These are phyloP conservation scores for Thaumetopoea pityocampa DNA, from an alignment of 1,140 invertebrate species.

Conservation along the genomic window DNA sequence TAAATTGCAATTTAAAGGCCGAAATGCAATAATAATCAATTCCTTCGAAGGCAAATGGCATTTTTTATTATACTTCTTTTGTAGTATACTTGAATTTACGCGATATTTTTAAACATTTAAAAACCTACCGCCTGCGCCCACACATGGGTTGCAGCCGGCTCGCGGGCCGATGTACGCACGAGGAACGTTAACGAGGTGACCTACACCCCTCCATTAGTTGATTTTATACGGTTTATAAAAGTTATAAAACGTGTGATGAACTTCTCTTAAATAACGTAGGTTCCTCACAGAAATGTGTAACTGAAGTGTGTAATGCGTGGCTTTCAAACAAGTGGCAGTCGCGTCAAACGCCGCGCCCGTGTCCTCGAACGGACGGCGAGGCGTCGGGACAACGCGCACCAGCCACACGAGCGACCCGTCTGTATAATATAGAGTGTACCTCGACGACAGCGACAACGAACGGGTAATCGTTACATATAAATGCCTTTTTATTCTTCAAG, in stretches of 20 bases:
- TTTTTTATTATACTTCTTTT: conserved; percentile 12
- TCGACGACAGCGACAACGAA: conserved; percentile 42
- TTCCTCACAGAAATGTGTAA: conserved; percentile 14
- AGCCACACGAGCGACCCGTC: conserved; percentile 9
- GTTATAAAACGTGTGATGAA: conserved; percentile 14
- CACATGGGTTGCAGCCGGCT: not conserved
- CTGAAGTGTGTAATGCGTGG: no score
- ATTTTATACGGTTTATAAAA: no score
- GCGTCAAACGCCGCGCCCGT: no score
- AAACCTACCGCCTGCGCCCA: conserved; percentile 13
- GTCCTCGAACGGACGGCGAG: no score
- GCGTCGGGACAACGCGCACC: not conserved
- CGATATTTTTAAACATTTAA: conserved; percentile 14
- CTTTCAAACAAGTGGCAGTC: no score
- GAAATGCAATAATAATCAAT: conserved; percentile 47
- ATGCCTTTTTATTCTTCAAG: conserved; percentile 35
- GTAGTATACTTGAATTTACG: conserved; percentile 4
- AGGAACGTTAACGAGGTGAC: conserved; percentile 10
- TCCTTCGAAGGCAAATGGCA: conserved; percentile 38
- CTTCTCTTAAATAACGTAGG: conserved; percentile 6
- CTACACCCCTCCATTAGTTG: conserved; percentile 12
- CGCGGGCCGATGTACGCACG: conserved; percentile 1
- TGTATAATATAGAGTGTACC: conserved; percentile 46
- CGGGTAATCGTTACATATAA: conserved; percentile 33
- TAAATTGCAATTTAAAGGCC: conserved; percentile 22